These are phyloP conservation scores for Teinopalpus imperialis DNA, from an alignment of 2,888 invertebrate species.

Conservation along the genomic window DNA sequence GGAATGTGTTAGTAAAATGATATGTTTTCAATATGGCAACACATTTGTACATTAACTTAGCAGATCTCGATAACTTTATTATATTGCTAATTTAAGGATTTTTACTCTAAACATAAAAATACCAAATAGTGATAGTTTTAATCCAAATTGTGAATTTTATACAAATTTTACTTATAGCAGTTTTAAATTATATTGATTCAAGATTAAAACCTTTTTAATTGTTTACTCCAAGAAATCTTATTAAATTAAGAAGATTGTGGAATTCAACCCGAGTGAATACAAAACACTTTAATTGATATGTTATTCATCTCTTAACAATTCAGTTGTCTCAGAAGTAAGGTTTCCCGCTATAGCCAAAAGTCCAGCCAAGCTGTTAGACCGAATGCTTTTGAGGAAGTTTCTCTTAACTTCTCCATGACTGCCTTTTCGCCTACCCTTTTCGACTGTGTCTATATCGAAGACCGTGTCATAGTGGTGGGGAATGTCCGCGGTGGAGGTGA, in stretches of 20 bases:
- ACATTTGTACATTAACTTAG: constrained; percentile 14
- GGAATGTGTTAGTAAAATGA: constrained; percentile 71
- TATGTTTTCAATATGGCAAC: constrained; percentile 71
- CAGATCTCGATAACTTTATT: constrained; percentile 2
- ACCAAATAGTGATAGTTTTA: not conserved
- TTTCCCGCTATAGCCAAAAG: constrained; percentile 50
- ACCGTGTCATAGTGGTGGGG: constrained; percentile 83
- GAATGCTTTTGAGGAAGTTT: constrained; percentile 55
- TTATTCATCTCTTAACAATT: constrained; percentile 59
- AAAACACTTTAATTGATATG: too few species aligned
- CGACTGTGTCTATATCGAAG: constrained; percentile 57
- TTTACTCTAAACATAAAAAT: too few species aligned
- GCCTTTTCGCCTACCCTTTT: constrained; percentile 42
- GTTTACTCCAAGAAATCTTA: constrained; percentile 9
- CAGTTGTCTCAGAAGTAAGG: constrained; percentile 56
- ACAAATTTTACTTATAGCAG: too few species aligned
- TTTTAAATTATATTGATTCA: not conserved
- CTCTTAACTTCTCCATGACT: constrained; percentile 48
- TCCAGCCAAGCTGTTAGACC: constrained; percentile 63
- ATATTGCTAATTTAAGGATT: too few species aligned
- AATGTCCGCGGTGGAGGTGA: constrained; percentile 60
- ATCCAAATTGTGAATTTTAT: too few species aligned
- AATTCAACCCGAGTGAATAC: too few species aligned
- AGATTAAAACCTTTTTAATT: not conserved
- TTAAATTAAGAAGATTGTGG: constrained; percentile 10